Conservation (phyloP, 1,140 invertebrate genomes). For the Cataglyphis hispanica region DNA sequence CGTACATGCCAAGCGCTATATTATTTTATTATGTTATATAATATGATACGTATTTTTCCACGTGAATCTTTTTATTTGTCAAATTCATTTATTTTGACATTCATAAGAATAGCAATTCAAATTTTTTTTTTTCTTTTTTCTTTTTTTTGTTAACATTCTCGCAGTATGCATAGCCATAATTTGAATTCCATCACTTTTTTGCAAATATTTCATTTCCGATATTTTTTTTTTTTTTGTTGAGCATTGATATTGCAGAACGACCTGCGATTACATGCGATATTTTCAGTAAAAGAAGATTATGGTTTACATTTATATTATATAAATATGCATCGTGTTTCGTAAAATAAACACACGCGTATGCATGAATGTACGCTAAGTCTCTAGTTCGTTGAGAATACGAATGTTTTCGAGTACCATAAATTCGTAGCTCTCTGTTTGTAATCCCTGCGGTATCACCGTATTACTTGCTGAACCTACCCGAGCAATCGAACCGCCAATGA, state of each 20-base stretch:
- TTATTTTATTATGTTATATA: constrained; percentile 21
- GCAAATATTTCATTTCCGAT: constrained; percentile 17
- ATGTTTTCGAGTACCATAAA: constrained; percentile 70
- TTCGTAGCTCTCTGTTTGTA: constrained; percentile 68
- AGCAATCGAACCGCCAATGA: constrained; percentile 69
- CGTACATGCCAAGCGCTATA: neutral
- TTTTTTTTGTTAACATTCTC: neutral
- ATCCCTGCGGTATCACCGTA: constrained; percentile 68
- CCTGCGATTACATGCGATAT: constrained; percentile 3
- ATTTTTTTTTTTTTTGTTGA: constrained; percentile 23
- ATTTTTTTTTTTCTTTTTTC: neutral
- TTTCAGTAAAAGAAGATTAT: constrained; percentile 7
- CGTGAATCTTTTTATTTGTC: neutral
- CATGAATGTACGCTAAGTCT: constrained; percentile 2
- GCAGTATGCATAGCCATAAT: neutral
- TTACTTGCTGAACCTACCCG: constrained; percentile 66
- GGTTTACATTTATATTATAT: neutral
- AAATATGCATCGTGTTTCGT: neutral
- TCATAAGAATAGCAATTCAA: neutral
- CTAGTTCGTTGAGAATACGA: constrained; percentile 49
- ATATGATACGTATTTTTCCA: neutral
- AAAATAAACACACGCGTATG: neutral
- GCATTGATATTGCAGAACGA: constrained; percentile 37
- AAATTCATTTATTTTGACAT: neutral
- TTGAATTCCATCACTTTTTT: constrained; percentile 38